Conservation (phyloP, 2,113 vertebrate genomes). For the Coryphaenoides rupestris region DNA sequence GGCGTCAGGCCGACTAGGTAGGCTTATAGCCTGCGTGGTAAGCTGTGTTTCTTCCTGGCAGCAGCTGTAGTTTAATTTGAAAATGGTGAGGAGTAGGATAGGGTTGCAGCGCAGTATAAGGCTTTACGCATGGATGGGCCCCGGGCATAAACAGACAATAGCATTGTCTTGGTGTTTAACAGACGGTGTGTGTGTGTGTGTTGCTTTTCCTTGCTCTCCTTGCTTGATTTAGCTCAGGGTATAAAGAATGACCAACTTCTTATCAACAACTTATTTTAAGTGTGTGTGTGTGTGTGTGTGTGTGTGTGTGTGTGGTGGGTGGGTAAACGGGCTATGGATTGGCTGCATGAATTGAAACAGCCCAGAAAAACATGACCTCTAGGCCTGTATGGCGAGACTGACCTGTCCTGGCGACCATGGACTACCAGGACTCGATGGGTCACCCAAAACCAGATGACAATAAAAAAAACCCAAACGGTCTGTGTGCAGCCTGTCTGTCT, state of each 20-base stretch:
- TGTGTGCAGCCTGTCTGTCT: conserved; percentile 36
- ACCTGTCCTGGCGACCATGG: too few relatives aligned
- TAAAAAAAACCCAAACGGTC: background rate
- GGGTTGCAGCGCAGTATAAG: too few relatives aligned
- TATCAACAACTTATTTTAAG: background rate
- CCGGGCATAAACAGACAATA: conserved; percentile 2
- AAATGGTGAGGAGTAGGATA: too few relatives aligned
- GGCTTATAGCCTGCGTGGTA: too few relatives aligned
- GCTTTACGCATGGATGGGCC: background rate
- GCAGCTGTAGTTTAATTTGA: too few relatives aligned
- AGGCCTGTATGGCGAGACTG: too few relatives aligned
- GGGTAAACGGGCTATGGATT: background rate
- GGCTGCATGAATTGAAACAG: too few relatives aligned
- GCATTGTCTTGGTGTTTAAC: conserved; percentile 5
- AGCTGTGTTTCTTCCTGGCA: too few relatives aligned
- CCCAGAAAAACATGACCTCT: too few relatives aligned
- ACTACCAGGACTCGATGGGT: background rate
- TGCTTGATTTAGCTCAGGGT: conserved; percentile 2
- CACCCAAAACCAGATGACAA: conserved; percentile 3
- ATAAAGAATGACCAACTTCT: background rate
- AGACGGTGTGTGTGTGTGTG: conserved; percentile 8
- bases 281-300: background rate
- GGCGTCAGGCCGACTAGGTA: too few relatives aligned
- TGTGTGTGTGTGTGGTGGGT: background rate
- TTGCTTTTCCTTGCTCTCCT: too few relatives aligned